Percentiles rank a stretch among this genome's conserved stretches.
phyloP scores from a whole-genome alignment of 2,888 invertebrate species.

The Pecten maximus region DNA sequence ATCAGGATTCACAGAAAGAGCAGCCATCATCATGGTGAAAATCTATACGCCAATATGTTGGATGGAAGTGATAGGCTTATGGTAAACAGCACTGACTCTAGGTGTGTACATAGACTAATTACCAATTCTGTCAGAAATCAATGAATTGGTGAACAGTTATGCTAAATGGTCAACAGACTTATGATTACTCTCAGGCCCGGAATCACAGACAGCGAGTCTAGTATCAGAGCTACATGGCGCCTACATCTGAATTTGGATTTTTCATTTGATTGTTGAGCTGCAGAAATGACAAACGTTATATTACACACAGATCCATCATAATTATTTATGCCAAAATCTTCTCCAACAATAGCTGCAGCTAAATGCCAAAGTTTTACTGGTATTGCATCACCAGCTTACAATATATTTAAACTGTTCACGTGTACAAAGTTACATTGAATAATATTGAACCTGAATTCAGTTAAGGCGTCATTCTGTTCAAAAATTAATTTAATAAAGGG shows the following conservation, averaged over 20 bases:
- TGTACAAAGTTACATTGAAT: no score
- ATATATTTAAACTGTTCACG: no score
- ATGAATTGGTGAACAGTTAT: background rate
- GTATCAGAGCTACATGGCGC: background rate
- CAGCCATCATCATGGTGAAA: background rate
- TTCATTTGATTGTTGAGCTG: no score
- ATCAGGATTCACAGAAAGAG: background rate
- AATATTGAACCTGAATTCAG: no score
- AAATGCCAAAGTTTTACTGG: no score
- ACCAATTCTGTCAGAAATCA: background rate
- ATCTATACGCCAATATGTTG: background rate
- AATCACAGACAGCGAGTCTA: background rate
- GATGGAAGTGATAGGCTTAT: background rate
- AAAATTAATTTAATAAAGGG: no score
- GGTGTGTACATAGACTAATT: background rate
- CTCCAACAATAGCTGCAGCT: no score
- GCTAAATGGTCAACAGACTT: background rate
- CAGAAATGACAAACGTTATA: no score
- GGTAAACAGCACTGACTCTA: background rate
- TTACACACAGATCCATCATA: no score
- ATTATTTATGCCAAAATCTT: no score
- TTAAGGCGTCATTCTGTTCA: no score
- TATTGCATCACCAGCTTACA: no score
- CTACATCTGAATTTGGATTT: background rate
- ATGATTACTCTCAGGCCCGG: background rate